Evolutionary conservation across 2,888 invertebrate genomes (phyloP).

Genomic region (Teleogryllus oceanicus): DNA sequence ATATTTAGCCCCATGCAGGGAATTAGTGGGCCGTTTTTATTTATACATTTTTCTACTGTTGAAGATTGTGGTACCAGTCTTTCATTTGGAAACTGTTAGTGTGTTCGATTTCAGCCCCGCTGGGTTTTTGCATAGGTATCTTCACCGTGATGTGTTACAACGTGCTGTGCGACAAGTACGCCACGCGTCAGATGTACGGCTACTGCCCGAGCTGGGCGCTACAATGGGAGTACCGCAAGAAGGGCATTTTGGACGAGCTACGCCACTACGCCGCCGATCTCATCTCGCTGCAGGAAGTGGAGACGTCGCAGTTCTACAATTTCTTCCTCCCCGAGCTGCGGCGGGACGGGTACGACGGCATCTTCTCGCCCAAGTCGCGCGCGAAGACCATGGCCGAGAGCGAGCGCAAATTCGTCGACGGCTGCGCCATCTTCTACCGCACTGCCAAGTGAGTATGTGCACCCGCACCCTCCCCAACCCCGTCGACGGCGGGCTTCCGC

Average conservation of each 20-base stretch:
- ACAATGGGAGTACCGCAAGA: constrained; percentile 97
- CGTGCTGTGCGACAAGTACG: constrained; percentile 98
- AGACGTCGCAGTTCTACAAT: constrained; percentile 97
- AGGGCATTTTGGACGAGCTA: constrained; percentile 94
- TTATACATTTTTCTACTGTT: too few species aligned
- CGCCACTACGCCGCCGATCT: constrained; percentile 95
- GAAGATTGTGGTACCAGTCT: too few species aligned
- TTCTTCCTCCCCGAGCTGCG: constrained; percentile 94
- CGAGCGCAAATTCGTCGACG: constrained; percentile 96
- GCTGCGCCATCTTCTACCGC: constrained; percentile 97
- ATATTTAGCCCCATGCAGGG: too few species aligned
- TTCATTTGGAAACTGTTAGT: too few species aligned
- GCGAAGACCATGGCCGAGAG: constrained; percentile 97
- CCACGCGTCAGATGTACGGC: constrained; percentile 97
- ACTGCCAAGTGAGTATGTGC: constrained; percentile 72
- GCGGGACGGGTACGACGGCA: constrained; percentile 87
- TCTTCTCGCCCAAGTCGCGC: constrained; percentile 96
- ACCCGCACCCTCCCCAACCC: neutral
- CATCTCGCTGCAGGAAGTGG: constrained; percentile 95
- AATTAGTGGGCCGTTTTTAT: too few species aligned
- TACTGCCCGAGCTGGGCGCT: constrained; percentile 99
- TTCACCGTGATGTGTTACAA: constrained; percentile 99
- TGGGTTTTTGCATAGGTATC: constrained; percentile 62
- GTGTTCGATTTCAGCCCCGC: neutral
- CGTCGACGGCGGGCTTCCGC: neutral